Percentiles rank a stretch among this genome's conserved stretches.
These are phyloP conservation scores for Cotesia congregata DNA, from an alignment of 2,888 invertebrate species.

Conservation along the genomic window DNA sequence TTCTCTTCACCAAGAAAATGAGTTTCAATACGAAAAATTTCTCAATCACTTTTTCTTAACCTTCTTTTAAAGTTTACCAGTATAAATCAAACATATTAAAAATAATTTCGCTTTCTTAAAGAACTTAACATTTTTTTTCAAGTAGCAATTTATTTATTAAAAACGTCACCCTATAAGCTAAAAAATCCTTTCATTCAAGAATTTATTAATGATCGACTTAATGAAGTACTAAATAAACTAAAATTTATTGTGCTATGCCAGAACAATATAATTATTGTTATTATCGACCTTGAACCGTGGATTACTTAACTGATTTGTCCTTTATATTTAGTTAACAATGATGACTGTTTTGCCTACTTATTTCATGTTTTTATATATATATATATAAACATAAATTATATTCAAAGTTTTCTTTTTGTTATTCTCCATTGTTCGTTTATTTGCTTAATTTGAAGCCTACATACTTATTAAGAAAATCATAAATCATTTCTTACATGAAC, in stretches of 20 bases:
- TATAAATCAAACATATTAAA: too few species aligned
- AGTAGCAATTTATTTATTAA: too few species aligned
- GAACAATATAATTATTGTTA: neutral
- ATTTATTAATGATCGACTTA: neutral
- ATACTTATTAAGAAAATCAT: too few species aligned
- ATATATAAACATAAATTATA: neutral
- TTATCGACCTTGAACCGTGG: neutral
- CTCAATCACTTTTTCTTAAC: too few species aligned
- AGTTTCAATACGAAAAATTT: too few species aligned
- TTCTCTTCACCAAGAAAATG: too few species aligned
- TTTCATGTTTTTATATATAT: neutral
- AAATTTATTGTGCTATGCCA: neutral
- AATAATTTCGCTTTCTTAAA: too few species aligned
- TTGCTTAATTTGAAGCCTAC: neutral
- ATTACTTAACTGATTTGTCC: neutral
- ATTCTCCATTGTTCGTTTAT: neutral
- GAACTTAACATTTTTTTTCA: too few species aligned
- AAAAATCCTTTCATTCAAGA: too few species aligned
- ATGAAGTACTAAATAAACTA: neutral
- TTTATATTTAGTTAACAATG: neutral
- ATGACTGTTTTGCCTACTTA: neutral
- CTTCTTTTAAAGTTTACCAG: too few species aligned
- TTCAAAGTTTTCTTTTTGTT: neutral
- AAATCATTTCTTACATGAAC: too few species aligned
- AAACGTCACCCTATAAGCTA: too few species aligned